Evolutionary conservation across 1,140 invertebrate genomes (phyloP).

Genomic region (Harlomillsia oculata): DNA sequence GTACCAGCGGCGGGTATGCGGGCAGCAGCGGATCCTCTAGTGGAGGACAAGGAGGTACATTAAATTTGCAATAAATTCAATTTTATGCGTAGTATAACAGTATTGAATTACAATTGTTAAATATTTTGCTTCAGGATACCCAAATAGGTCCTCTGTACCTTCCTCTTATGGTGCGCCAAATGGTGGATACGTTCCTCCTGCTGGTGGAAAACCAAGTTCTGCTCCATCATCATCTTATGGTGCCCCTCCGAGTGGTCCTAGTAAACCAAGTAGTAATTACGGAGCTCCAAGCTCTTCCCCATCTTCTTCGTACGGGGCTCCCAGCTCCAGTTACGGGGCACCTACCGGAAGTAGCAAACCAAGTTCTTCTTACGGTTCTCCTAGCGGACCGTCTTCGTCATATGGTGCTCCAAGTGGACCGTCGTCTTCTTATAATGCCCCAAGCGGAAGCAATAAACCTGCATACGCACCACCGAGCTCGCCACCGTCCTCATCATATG

Average conservation of each 20-base stretch:
- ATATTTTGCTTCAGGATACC: not conserved
- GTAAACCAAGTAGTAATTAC: not conserved
- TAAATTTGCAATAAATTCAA: not conserved
- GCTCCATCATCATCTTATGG: not conserved
- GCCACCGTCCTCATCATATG: not conserved
- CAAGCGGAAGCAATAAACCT: not conserved
- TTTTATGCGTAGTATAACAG: not conserved
- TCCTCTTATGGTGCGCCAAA: not conserved
- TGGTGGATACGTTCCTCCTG: too few relatives aligned
- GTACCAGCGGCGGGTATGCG: too few relatives aligned
- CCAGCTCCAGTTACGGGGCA: not conserved
- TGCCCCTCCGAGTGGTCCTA: not conserved
- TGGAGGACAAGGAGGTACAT: constrained; percentile 34
- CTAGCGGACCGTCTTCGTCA: not conserved
- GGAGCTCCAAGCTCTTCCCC: not conserved
- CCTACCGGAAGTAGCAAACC: not conserved
- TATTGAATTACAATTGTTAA: not conserved
- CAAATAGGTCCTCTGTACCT: not conserved
- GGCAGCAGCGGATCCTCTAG: too few relatives aligned
- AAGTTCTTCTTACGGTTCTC: not conserved
- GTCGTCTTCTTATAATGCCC: not conserved
- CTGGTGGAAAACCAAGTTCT: not conserved
- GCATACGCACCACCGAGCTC: not conserved
- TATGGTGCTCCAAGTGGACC: not conserved
- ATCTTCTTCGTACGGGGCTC: not conserved